Evolutionary conservation across 2,888 invertebrate species (phyloP).

Genomic region (Prenolepis imparis): DNA sequence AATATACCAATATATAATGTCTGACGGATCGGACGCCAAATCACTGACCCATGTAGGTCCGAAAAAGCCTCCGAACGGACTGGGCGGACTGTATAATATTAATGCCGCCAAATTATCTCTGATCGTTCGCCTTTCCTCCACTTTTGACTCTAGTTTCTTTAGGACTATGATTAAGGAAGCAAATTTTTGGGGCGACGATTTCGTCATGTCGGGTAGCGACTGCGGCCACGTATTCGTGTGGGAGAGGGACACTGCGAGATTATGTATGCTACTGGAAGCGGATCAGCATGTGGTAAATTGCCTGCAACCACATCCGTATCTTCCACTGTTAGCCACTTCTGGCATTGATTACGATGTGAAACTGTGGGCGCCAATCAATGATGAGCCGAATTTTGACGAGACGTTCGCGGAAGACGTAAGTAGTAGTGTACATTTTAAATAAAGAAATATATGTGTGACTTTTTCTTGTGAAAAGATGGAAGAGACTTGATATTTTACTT

Average conservation of each 20-base stretch:
- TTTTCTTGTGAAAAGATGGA: not conserved
- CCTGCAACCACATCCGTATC: conserved; percentile 93
- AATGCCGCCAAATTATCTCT: conserved; percentile 81
- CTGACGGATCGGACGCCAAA: conserved; percentile 73
- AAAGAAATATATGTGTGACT: not conserved
- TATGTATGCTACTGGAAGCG: conserved; percentile 92
- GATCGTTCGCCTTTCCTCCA: conserved; percentile 63
- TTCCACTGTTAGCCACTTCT: conserved; percentile 92
- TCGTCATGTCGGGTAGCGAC: conserved; percentile 95
- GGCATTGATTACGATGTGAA: conserved; percentile 96
- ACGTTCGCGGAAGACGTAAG: conserved; percentile 90
- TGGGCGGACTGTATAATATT: conserved; percentile 78
- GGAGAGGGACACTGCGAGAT: conserved; percentile 90
- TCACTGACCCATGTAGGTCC: conserved; percentile 75
- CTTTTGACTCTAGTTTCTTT: conserved; percentile 86
- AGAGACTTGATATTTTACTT: not conserved
- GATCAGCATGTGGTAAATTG: conserved; percentile 95
- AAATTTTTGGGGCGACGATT: conserved; percentile 93
- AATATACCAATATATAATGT: conserved; percentile 47
- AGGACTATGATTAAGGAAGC: conserved; percentile 95
- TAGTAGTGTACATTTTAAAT: conserved; percentile 74
- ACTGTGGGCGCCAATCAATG: conserved; percentile 92
- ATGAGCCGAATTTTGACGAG: conserved; percentile 89
- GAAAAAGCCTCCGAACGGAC: conserved; percentile 85
- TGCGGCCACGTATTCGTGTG: conserved; percentile 95